Conservation (phyloP, 2,113 vertebrate species). For the Micronycteris hirsuta region DNA sequence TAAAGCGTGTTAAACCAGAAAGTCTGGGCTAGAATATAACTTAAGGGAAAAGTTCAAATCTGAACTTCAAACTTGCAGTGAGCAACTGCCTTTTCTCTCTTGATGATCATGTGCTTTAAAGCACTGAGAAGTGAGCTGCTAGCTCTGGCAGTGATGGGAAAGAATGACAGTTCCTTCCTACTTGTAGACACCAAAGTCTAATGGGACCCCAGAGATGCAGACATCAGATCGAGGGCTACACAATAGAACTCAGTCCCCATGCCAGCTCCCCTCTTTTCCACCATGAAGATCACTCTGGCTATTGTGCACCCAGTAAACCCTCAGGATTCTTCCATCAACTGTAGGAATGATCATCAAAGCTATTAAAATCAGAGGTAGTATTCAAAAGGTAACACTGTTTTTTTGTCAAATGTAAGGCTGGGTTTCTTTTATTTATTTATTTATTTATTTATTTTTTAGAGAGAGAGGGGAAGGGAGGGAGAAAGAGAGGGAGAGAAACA, state of each 20-base stretch:
- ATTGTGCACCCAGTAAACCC: neutral
- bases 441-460: too few species aligned
- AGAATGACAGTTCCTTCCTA: neutral
- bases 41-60: neutral
- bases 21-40: neutral
- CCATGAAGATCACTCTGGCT: neutral
- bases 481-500: too few species aligned
- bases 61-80: neutral
- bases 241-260: neutral
- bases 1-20: neutral
- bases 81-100: neutral
- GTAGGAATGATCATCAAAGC: neutral
- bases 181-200: neutral
- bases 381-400: conserved; percentile 26
- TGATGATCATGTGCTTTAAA: neutral
- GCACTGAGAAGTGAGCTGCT: neutral
- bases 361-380: conserved; percentile 5
- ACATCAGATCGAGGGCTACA: neutral
- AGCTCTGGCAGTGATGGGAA: neutral
- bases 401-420: conserved; percentile 33
- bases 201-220: neutral
- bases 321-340: neutral
- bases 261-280: neutral
- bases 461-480: too few species aligned
- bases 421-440: too few species aligned